Conservation (phyloP, 2,113 vertebrate genomes). For the Vulpes ferrilata region DNA sequence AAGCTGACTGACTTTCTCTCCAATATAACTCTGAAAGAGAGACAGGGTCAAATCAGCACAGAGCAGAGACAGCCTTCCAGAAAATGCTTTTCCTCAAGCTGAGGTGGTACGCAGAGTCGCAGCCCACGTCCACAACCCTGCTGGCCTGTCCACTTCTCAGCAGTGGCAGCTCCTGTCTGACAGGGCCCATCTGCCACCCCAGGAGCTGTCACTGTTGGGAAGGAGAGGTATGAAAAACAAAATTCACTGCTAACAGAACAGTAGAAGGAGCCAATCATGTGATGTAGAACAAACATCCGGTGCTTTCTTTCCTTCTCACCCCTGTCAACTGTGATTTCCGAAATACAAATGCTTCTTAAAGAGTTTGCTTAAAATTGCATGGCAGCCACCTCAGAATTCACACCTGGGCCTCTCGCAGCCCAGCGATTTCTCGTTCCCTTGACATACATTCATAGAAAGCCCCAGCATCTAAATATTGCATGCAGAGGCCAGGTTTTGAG, state of each 20-base stretch:
- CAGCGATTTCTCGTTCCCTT: conserved; percentile 78
- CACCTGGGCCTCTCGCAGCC: conserved; percentile 48
- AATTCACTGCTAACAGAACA: conserved; percentile 49
- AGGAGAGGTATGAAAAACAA: conserved; percentile 59
- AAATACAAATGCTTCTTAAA: conserved; percentile 68
- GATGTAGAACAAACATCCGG: conserved; percentile 55
- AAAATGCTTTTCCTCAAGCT: conserved; percentile 43
- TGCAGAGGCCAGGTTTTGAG: conserved; percentile 56
- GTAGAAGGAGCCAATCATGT: conserved; percentile 59
- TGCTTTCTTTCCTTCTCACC: conserved; percentile 69
- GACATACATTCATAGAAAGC: conserved; percentile 56
- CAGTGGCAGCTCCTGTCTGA: conserved; percentile 18
- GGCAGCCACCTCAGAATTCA: conserved; percentile 74
- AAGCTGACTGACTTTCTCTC: not conserved
- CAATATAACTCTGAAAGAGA: conserved; percentile 6
- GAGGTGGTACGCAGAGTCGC: not conserved
- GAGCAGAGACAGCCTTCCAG: conserved; percentile 43
- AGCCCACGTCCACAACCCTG: not conserved
- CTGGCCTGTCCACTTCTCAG: not conserved
- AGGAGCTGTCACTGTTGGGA: conserved; percentile 52
- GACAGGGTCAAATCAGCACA: not conserved
- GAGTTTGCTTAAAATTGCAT: not conserved
- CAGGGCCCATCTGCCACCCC: conserved; percentile 39
- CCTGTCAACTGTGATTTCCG: conserved; percentile 62
- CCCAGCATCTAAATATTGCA: conserved; percentile 72